Conservation (phyloP, 2,888 invertebrate species). For the Dyspetes luteomarginatus region DNA sequence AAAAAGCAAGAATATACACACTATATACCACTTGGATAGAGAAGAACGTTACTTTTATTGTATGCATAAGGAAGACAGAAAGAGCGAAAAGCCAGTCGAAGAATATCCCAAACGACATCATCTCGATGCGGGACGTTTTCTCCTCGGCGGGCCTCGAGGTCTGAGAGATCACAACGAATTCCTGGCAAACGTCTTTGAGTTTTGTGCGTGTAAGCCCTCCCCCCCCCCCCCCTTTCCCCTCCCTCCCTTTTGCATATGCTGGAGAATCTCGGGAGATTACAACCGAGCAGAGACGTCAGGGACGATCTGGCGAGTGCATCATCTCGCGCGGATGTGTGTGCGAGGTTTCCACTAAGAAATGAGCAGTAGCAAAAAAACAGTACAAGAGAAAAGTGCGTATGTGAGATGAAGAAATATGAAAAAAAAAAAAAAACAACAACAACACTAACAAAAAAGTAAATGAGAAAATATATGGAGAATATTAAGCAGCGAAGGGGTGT, state of each 20-base stretch:
- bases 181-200: constrained; percentile 70
- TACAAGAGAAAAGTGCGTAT: too few species aligned
- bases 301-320: too few species aligned
- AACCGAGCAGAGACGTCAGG: too few species aligned
- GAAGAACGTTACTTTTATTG: constrained; percentile 43
- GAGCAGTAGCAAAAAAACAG: constrained; percentile 8
- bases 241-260: not conserved
- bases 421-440: constrained; percentile 4
- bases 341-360: constrained; percentile 25
- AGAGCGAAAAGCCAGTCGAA: constrained; percentile 48
- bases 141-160: constrained; percentile 49
- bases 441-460: not conserved
- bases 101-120: constrained; percentile 64
- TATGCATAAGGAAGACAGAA: constrained; percentile 32
- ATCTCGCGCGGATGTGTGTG: too few species aligned
- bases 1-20: constrained; percentile 50
- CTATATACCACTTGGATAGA: constrained; percentile 9
- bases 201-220: constrained; percentile 18
- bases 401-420: constrained; percentile 2
- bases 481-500: not conserved
- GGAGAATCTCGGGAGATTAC: too few species aligned
- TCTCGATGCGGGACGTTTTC: constrained; percentile 58
- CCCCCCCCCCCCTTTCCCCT: not conserved
- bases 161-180: constrained; percentile 69
- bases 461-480: constrained; percentile 30